Evolutionary conservation across 2,888 invertebrate genomes (phyloP).

Genomic region (Elysia crispata): DNA sequence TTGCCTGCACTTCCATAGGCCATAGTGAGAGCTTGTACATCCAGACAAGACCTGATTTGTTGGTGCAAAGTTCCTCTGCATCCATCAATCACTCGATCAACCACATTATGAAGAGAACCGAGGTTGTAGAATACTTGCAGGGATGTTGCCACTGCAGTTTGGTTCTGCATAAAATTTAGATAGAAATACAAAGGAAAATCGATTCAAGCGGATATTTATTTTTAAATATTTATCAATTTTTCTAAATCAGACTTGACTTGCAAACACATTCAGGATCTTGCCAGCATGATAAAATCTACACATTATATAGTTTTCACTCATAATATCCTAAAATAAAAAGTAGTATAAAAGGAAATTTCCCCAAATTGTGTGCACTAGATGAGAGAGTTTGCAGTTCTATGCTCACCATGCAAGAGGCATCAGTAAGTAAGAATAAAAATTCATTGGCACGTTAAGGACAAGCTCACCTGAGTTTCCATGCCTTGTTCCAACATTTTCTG

Average conservation of each 20-base stretch:
- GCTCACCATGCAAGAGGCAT: no score
- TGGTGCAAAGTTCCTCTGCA: slow-evolving; percentile 78
- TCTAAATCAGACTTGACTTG: no score
- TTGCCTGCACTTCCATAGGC: slow-evolving; percentile 51
- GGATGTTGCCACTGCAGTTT: slow-evolving; percentile 81
- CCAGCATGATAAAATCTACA: no score
- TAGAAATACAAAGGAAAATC: background rate
- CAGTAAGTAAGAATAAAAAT: no score
- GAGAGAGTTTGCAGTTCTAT: no score
- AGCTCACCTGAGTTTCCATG: slow-evolving; percentile 82
- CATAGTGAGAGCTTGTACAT: slow-evolving; percentile 70
- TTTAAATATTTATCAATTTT: background rate
- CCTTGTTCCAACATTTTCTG: slow-evolving; percentile 89
- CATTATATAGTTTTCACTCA: no score
- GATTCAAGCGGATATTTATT: background rate
- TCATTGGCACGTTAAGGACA: no score
- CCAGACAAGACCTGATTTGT: slow-evolving; percentile 79
- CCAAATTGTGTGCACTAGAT: no score
- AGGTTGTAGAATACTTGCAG: slow-evolving; percentile 83
- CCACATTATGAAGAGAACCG: slow-evolving; percentile 74
- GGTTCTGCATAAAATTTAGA: slow-evolving; percentile 68
- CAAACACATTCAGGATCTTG: no score
- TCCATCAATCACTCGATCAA: slow-evolving; percentile 79
- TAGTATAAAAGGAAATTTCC: no score
- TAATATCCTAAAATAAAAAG: no score